Conservation (phyloP, 2,113 vertebrate genomes). For the Cavia aperea region DNA sequence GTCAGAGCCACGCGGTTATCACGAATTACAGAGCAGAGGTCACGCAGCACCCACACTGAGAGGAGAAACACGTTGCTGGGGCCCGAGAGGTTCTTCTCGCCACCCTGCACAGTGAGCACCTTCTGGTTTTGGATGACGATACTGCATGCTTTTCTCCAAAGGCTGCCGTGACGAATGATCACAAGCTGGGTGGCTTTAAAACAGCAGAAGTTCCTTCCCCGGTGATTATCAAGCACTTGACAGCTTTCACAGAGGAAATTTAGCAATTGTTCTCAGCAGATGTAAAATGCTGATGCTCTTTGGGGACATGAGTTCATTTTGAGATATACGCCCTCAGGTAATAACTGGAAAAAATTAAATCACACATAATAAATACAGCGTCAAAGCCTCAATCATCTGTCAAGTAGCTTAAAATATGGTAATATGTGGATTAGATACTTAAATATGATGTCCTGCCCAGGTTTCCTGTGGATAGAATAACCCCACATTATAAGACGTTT, state of each 20-base stretch:
- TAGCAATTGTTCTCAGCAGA: neutral
- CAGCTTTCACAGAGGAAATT: conserved; percentile 11
- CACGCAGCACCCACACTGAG: neutral
- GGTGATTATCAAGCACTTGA: neutral
- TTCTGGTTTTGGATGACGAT: neutral
- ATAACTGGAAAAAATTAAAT: neutral
- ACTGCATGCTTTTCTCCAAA: neutral
- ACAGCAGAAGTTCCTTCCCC: neutral
- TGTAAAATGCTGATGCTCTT: neutral
- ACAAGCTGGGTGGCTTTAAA: neutral
- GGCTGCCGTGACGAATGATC: neutral
- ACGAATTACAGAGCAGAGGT: neutral
- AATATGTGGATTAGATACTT: neutral
- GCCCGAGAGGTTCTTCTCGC: neutral
- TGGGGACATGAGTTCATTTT: neutral
- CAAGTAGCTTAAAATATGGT: neutral
- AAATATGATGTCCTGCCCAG: neutral
- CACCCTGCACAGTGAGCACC: neutral
- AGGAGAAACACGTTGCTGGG: neutral
- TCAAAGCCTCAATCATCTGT: neutral
- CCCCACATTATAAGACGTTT: neutral
- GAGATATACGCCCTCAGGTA: neutral
- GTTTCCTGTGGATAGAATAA: neutral
- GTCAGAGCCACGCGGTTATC: neutral
- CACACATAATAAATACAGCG: neutral